Percentiles rank a stretch among this genome's conserved stretches.
Evolutionary conservation across 2,797 vertebrate genomes (phyloP).

Genomic region (Acanthiza pusilla): DNA sequence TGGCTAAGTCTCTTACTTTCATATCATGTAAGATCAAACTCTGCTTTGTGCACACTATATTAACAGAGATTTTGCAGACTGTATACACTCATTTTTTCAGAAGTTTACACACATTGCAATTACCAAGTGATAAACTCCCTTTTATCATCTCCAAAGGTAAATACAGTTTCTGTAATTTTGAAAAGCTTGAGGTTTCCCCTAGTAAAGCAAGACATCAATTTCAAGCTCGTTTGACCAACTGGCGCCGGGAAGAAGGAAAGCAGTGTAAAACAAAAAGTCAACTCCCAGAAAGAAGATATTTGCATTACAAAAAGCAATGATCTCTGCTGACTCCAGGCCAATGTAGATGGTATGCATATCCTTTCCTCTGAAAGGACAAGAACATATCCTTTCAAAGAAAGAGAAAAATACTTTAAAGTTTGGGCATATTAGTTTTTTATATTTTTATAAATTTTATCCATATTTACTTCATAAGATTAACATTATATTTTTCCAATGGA

Average conservation of each 20-base stretch:
- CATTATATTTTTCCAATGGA: background rate
- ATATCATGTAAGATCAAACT: background rate
- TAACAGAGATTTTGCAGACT: background rate
- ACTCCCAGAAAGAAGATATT: background rate
- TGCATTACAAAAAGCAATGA: slow-evolving; percentile 2
- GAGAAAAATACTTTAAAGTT: background rate
- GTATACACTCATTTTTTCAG: background rate
- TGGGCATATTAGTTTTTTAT: background rate
- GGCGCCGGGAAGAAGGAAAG: background rate
- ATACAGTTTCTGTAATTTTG: background rate
- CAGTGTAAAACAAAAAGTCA: background rate
- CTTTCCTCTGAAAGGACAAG: background rate
- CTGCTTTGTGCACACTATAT: background rate
- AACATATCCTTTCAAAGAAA: background rate
- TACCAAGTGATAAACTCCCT: background rate
- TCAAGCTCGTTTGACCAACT: background rate
- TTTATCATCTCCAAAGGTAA: background rate
- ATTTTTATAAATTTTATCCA: background rate
- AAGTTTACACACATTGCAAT: background rate
- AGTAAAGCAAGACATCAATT: background rate
- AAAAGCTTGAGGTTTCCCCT: background rate
- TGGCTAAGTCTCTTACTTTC: background rate
- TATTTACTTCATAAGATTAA: background rate
- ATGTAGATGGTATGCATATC: background rate
- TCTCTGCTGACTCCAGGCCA: background rate